phyloP scores from a whole-genome alignment of 2,113 vertebrate genomes.

The Saguinus imperator region DNA sequence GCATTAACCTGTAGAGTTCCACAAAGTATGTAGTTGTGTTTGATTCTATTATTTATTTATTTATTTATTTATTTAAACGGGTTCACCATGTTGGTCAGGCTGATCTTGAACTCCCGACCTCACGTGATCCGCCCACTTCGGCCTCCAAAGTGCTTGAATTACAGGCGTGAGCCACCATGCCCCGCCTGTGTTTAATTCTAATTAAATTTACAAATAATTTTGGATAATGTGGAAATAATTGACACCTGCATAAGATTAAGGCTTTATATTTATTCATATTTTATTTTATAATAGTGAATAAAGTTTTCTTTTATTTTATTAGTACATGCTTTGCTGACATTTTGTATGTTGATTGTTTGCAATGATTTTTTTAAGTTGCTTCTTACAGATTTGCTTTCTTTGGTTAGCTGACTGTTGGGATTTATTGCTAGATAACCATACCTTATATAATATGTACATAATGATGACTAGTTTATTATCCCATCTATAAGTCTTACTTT shows the following conservation, averaged over 20 bases:
- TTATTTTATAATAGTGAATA: background rate
- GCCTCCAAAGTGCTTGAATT: too few species aligned
- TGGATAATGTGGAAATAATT: background rate
- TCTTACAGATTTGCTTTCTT: background rate
- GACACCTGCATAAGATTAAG: background rate
- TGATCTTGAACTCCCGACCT: too few species aligned
- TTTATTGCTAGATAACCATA: background rate
- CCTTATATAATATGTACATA: background rate
- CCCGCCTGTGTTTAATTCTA: background rate
- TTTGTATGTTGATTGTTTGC: background rate
- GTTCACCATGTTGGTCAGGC: too few species aligned
- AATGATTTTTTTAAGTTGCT: background rate
- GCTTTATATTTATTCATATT: background rate
- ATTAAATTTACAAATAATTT: background rate
- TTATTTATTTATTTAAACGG: too few species aligned
- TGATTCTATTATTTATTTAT: background rate
- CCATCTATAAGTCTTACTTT: background rate
- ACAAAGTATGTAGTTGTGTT: background rate
- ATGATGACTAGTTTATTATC: background rate
- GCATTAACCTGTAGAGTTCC: background rate
- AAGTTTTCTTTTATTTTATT: background rate
- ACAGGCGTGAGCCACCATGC: too few species aligned
- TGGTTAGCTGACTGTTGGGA: background rate
- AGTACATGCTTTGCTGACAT: background rate
- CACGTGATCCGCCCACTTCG: too few species aligned